Base-by-base conservation (phyloP, 2,113 vertebrate species). In the Electrona antarctica region DNA sequence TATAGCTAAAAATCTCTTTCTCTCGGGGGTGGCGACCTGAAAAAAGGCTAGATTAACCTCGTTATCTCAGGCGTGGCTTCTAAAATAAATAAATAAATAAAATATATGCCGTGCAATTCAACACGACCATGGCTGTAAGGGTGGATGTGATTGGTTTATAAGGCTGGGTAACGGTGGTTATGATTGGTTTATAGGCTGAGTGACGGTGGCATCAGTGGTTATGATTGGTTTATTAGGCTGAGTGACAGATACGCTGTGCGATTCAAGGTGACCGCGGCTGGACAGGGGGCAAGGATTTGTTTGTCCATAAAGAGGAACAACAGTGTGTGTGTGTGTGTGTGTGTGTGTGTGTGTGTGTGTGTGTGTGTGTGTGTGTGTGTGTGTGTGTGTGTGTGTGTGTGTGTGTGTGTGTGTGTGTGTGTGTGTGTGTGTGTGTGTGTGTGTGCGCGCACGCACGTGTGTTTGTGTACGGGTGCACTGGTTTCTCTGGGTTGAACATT, bases 101-200 rank as follows among this genome's bases (percentile, higher is more conserved):
- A 21, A 21, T 21, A 21, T 21, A 21, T 21, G 21, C 21, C 21
- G 21, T 21, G 21, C 21, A 21, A 21, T 21, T 21, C 21, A 21
- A 21, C 21, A 21, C 2, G 21, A 21, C 21, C 21, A 21, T 21
- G 21, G 21, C 21, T 21, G 21, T 21, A 21, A 2, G 1, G 21
- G 21, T 21, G 21, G 21, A 21, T 21, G 21, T 21, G 21, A 21
- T 21, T 21, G 21, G 21, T 21, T 21, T 21, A 21, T 21, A 21
- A 21, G n/a, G 59, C 4, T 8, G 28, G 7, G 50, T 69, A 14
- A 66, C 55, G 61, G 4, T 65, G 50, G 51, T 54, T 28, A 8
- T 67, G 57, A 80, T 73, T 21, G 58, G n/a, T 76, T 82, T 68
- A 62, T 4, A 57, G 51, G 51, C 56, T 15, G 63, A 66, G 52